These are phyloP conservation scores for Cossypha caffra DNA, from an alignment of 2,797 vertebrate genomes.

Conservation along the genomic window DNA sequence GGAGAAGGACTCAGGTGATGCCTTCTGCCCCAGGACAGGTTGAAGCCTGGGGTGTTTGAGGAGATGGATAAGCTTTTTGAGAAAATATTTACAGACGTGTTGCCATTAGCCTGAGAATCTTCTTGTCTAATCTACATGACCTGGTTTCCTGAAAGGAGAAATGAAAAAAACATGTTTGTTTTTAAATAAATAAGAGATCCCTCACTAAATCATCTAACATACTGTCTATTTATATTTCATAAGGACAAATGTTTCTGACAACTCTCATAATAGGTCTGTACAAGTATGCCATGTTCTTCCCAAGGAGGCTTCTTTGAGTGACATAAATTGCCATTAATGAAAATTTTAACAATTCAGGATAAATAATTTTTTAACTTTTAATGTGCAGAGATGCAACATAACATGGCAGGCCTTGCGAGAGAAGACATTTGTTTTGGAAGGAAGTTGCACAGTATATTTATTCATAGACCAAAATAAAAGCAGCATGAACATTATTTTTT, in stretches of 20 bases:
- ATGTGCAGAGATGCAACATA: slow-evolving; percentile 78
- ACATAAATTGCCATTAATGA: slow-evolving; percentile 93
- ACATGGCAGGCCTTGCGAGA: slow-evolving; percentile 72
- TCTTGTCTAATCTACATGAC: slow-evolving; percentile 51
- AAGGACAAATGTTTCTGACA: slow-evolving; percentile 95
- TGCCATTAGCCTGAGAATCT: slow-evolving; percentile 40
- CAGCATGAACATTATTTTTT: slow-evolving; percentile 72
- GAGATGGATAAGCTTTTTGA: neutral
- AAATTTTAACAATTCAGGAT: slow-evolving; percentile 90
- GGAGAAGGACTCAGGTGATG: neutral
- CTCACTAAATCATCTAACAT: slow-evolving; percentile 81
- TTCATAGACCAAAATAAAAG: slow-evolving; percentile 70
- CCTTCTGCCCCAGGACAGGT: neutral
- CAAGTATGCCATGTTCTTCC: slow-evolving; percentile 85
- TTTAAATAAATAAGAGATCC: slow-evolving; percentile 85
- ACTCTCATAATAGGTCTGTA: slow-evolving; percentile 91
- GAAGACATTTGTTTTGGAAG: slow-evolving; percentile 72
- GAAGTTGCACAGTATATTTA: slow-evolving; percentile 66
- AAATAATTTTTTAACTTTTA: slow-evolving; percentile 92
- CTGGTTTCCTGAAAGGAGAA: slow-evolving; percentile 72
- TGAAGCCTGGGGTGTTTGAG: accelerated
- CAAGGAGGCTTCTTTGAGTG: slow-evolving; percentile 83
- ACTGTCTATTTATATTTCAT: slow-evolving; percentile 90
- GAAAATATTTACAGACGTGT: slow-evolving; percentile 21
- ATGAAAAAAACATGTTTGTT: slow-evolving; percentile 76